phyloP scores from a whole-genome alignment of 2,888 invertebrate genomes.

The Synanthedon tipuliformis region DNA sequence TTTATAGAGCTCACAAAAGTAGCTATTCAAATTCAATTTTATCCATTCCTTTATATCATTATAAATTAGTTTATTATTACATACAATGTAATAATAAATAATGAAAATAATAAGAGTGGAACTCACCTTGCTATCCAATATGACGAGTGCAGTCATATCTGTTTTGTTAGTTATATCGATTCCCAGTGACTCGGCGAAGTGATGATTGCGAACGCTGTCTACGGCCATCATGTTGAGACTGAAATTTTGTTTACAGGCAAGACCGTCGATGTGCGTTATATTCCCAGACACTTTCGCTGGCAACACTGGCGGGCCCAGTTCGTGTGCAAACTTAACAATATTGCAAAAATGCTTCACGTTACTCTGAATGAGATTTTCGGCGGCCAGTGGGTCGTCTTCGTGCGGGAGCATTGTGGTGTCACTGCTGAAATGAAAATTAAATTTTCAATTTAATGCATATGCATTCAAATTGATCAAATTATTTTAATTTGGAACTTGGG shows the following conservation, averaged over 20 bases:
- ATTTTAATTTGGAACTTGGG: too few species aligned
- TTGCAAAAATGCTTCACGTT: slow-evolving; percentile 49
- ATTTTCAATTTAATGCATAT: too few species aligned
- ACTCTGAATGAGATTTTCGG: slow-evolving; percentile 59
- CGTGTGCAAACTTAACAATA: slow-evolving; percentile 45
- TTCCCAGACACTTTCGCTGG: slow-evolving; percentile 27
- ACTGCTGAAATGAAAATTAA: slow-evolving; percentile 26
- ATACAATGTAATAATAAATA: neutral
- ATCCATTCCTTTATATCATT: too few species aligned
- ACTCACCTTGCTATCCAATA: slow-evolving; percentile 78
- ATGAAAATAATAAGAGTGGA: neutral
- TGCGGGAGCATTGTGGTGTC: slow-evolving; percentile 54
- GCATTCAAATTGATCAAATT: too few species aligned
- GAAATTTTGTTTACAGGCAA: slow-evolving; percentile 54
- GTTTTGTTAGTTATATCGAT: slow-evolving; percentile 71
- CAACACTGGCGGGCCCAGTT: slow-evolving; percentile 39
- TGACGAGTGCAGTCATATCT: slow-evolving; percentile 76
- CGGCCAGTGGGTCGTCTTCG: slow-evolving; percentile 64
- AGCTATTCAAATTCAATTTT: too few species aligned
- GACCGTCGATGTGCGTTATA: slow-evolving; percentile 47
- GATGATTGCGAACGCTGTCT: slow-evolving; percentile 77
- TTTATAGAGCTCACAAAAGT: too few species aligned
- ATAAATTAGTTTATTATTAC: too few species aligned
- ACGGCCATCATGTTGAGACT: slow-evolving; percentile 71
- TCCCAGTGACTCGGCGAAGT: slow-evolving; percentile 81